Conservation (phyloP, 1,140 invertebrate genomes). For the Charaxes varanes region DNA sequence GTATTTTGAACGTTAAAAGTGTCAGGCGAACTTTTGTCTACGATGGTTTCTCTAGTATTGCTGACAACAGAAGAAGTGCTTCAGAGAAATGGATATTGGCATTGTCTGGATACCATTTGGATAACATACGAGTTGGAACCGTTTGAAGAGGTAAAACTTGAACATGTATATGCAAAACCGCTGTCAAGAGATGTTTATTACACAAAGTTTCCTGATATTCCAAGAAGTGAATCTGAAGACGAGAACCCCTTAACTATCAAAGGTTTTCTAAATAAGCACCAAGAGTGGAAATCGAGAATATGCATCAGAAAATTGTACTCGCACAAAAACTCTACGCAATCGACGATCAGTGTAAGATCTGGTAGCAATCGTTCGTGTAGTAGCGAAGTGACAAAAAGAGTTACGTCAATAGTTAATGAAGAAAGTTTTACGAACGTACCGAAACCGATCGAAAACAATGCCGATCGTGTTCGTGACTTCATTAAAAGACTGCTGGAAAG, state of each 20-base stretch:
- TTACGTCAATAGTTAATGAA: slow-evolving; percentile 10
- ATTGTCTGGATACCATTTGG: slow-evolving; percentile 54
- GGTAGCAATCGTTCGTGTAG: slow-evolving; percentile 20
- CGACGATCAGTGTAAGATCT: slow-evolving; percentile 28
- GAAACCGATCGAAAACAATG: slow-evolving; percentile 19
- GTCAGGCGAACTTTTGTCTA: neutral
- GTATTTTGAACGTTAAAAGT: slow-evolving; percentile 2
- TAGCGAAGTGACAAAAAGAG: slow-evolving; percentile 26
- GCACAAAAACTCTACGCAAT: slow-evolving; percentile 30
- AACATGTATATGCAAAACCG: slow-evolving; percentile 50
- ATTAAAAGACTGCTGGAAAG: slow-evolving; percentile 42
- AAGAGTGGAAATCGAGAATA: slow-evolving; percentile 58
- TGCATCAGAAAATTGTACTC: slow-evolving; percentile 36
- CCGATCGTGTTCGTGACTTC: slow-evolving; percentile 42
- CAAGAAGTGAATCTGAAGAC: slow-evolving; percentile 62
- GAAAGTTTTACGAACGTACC: slow-evolving; percentile 15
- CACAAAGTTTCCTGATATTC: slow-evolving; percentile 55
- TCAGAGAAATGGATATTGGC: slow-evolving; percentile 57
- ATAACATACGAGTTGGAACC: slow-evolving; percentile 59
- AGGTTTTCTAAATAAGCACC: slow-evolving; percentile 51
- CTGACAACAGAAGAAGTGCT: slow-evolving; percentile 61
- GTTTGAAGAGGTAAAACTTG: slow-evolving; percentile 55
- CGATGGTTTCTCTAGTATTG: slow-evolving; percentile 56
- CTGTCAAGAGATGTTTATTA: slow-evolving; percentile 58
- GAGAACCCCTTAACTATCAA: slow-evolving; percentile 48